Conservation (phyloP, 2,113 vertebrate genomes). For the Phalacrocorax aristotelis region DNA sequence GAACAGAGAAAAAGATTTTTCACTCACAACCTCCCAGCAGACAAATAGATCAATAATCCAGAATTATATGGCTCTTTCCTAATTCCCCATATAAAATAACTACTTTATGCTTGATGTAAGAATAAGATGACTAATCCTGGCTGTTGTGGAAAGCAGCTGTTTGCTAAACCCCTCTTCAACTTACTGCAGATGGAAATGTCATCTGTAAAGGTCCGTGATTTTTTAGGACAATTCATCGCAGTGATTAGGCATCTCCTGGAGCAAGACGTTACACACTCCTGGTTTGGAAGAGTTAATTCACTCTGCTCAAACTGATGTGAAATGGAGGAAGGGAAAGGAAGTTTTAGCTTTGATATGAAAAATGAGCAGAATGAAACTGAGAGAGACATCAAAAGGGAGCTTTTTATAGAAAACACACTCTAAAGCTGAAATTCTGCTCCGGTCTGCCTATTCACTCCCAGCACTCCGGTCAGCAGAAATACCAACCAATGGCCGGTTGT, state of each 20-base stretch:
- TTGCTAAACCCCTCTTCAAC: conserved; percentile 38
- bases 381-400: conserved; percentile 36
- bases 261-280: neutral
- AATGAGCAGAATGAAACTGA: conserved; percentile 40
- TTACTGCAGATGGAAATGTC: conserved; percentile 51
- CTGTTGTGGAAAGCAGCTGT: conserved; percentile 19
- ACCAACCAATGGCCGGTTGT: too few relatives aligned
- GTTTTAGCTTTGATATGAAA: conserved; percentile 43
- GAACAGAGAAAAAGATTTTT: conserved; percentile 35
- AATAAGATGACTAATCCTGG: conserved; percentile 13
- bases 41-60: conserved; percentile 32
- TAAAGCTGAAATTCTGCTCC: neutral
- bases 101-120: conserved; percentile 25
- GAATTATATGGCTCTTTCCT: conserved; percentile 29
- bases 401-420: conserved; percentile 26
- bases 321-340: conserved; percentile 17
- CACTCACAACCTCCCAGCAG: conserved; percentile 5
- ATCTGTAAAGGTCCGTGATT: conserved; percentile 57
- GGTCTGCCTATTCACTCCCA: neutral
- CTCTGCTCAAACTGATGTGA: conserved; percentile 25
- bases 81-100: conserved; percentile 38
- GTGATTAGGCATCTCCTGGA: conserved; percentile 51
- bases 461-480: neutral
- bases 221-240: conserved; percentile 55
- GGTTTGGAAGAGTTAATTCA: conserved; percentile 55